phyloP scores from a whole-genome alignment of 2,797 vertebrate genomes.

The Spinus olivaceus region DNA sequence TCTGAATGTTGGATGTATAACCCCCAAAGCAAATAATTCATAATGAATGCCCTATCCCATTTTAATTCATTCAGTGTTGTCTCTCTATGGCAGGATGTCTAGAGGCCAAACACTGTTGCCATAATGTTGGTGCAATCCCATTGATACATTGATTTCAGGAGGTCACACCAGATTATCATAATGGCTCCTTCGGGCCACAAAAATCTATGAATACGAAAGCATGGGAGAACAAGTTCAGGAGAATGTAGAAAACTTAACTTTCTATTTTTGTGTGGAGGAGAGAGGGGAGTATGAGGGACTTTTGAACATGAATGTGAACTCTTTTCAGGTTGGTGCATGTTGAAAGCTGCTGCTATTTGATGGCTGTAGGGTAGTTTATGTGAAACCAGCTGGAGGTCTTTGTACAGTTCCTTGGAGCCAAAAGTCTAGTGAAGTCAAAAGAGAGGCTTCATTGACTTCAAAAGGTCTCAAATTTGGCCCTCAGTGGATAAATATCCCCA shows the following conservation, averaged over 20 bases:
- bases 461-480: background rate
- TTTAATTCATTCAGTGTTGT: slow-evolving; percentile 34
- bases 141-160: slow-evolving; percentile 58
- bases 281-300: background rate
- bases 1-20: background rate
- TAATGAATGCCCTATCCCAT: slow-evolving; percentile 12
- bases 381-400: background rate
- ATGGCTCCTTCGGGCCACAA: slow-evolving; percentile 37
- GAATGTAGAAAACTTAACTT: slow-evolving; percentile 39
- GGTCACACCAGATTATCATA: slow-evolving; percentile 59
- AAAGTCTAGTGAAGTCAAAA: background rate
- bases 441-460: background rate
- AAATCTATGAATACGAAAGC: slow-evolving; percentile 63
- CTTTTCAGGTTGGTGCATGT: background rate
- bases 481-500: background rate
- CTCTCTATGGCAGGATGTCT: slow-evolving; percentile 27
- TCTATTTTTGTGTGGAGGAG: background rate
- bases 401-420: background rate
- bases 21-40: slow-evolving; percentile 29
- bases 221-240: slow-evolving; percentile 16
- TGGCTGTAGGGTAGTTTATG: background rate
- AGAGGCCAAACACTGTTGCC: slow-evolving; percentile 45
- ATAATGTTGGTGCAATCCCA: slow-evolving; percentile 32
- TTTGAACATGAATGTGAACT: background rate
- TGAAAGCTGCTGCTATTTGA: background rate